phyloP scores from a whole-genome alignment of 2,888 invertebrate species.

The Drosophila austrosaltans region DNA sequence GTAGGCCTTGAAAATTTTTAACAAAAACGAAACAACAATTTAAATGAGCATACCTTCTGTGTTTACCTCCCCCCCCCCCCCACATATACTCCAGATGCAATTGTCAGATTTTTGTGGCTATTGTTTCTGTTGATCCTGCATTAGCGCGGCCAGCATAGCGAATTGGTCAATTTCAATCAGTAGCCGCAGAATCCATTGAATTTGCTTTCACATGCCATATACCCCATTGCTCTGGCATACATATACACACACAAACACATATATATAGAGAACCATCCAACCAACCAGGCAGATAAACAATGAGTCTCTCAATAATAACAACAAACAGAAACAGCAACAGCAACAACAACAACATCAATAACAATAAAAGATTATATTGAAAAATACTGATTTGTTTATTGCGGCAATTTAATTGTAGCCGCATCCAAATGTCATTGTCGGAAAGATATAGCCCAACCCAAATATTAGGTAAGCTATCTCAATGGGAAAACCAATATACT shows the following conservation, averaged over 20 bases:
- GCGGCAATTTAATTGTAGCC: constrained; percentile 30
- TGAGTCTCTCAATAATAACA: background rate
- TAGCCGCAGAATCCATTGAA: constrained; percentile 30
- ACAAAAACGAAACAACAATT: background rate
- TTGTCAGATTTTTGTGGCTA: constrained; percentile 9
- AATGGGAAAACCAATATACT: background rate
- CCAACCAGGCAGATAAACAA: constrained; percentile 13
- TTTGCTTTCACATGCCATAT: background rate
- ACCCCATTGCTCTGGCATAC: background rate
- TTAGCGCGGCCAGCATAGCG: constrained; percentile 26
- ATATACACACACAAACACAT: background rate
- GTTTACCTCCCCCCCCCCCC: background rate
- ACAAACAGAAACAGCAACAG: constrained; percentile 14
- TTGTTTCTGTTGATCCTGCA: constrained; percentile 23
- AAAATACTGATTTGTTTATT: constrained; percentile 29
- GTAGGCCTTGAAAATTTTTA: background rate
- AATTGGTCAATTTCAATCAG: constrained; percentile 45
- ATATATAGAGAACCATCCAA: constrained; percentile 8
- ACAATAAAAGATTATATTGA: constrained; percentile 30
- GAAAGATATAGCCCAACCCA: background rate
- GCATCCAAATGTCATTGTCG: constrained; percentile 40
- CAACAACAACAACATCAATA: constrained; percentile 1
- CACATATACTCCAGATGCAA: background rate
- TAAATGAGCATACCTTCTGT: background rate
- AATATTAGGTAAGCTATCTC: background rate